These are phyloP conservation scores for Ctenodactylus gundi DNA, from an alignment of 2,113 vertebrate species.

Conservation along the genomic window DNA sequence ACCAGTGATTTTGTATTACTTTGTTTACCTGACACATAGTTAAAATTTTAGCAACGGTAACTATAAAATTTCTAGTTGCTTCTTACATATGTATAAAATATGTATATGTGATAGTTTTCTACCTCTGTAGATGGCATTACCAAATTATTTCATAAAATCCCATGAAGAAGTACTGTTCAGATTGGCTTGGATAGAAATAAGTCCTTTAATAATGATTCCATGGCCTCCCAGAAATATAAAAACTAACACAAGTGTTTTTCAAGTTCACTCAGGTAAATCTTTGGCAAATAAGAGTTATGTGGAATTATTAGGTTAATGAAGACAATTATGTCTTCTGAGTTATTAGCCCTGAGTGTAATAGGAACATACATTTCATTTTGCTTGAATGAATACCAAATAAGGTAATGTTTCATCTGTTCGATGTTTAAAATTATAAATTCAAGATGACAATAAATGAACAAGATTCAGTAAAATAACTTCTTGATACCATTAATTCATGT, in stretches of 20 bases:
- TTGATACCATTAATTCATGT: background rate
- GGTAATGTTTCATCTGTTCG: background rate
- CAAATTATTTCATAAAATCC: background rate
- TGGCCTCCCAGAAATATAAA: background rate
- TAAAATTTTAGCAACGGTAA: background rate
- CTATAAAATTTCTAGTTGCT: background rate
- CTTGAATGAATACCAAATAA: background rate
- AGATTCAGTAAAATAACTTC: background rate
- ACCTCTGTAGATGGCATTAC: background rate
- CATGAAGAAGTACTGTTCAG: background rate
- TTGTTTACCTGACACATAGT: background rate
- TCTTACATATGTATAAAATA: background rate
- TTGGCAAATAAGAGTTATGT: background rate
- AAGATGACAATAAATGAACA: background rate
- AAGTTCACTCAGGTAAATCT: background rate
- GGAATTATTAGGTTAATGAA: background rate
- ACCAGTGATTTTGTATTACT: background rate
- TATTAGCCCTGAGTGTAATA: background rate
- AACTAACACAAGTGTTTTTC: background rate
- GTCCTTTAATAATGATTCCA: background rate
- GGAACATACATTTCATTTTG: background rate
- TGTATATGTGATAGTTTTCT: background rate
- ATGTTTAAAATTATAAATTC: background rate
- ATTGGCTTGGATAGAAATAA: background rate
- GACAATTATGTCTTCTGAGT: background rate